phyloP scores from a whole-genome alignment of 1,140 invertebrate species.

The Lucilia cuprina region DNA sequence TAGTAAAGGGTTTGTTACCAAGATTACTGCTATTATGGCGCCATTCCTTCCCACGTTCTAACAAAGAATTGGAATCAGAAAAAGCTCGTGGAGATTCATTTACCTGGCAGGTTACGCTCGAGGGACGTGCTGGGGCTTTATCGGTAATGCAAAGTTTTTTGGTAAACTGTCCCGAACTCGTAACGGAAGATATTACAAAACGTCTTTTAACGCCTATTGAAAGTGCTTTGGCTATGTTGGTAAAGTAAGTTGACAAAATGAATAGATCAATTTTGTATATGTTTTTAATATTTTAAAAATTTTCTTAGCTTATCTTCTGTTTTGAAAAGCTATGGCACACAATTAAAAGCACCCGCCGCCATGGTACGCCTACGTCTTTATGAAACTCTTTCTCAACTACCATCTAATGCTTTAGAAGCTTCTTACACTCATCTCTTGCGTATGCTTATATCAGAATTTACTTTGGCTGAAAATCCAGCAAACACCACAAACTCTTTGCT shows the following conservation, averaged over 20 bases:
- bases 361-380: conserved; percentile 91
- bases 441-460: conserved; percentile 97
- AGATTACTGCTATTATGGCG: conserved; percentile 95
- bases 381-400: conserved; percentile 85
- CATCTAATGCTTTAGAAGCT: conserved; percentile 82
- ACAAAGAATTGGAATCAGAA: conserved; percentile 95
- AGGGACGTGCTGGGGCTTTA: conserved; percentile 94
- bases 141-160: conserved; percentile 95
- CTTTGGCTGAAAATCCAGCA: conserved; percentile 91
- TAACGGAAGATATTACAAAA: conserved; percentile 90
- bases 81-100: conserved; percentile 97
- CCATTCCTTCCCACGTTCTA: conserved; percentile 95
- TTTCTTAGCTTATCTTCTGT: conserved; percentile 77
- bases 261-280: conserved; percentile 34
- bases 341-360: conserved; percentile 91
- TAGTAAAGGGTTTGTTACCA: conserved; percentile 87
- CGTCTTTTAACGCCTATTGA: conserved; percentile 90
- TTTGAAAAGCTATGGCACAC: conserved; percentile 91
- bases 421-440: conserved; percentile 87
- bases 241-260: conserved; percentile 74
- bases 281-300: conserved; percentile 42
- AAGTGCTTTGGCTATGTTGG: conserved; percentile 91
- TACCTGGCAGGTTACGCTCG: conserved; percentile 98
- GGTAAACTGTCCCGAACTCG: conserved; percentile 86
- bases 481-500: conserved; percentile 93